phyloP scores from a whole-genome alignment of 2,113 vertebrate genomes.

The Grammomys dolichurus region DNA sequence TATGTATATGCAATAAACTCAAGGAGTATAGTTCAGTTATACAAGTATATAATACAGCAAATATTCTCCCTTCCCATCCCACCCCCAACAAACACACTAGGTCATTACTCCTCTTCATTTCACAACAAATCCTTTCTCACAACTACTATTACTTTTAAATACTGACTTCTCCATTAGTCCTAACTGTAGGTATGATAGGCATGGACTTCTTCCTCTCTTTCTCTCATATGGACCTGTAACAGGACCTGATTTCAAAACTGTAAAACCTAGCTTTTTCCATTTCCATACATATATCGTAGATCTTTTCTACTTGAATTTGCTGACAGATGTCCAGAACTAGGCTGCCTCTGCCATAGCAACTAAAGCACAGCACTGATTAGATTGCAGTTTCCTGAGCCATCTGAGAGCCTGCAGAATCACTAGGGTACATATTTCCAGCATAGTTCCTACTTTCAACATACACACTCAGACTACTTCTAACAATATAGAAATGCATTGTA shows the following conservation, averaged over 20 bases:
- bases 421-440: neutral
- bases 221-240: neutral
- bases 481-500: neutral
- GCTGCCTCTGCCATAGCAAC: neutral
- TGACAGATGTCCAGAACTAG: neutral
- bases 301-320: slow-evolving; percentile 41
- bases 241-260: neutral
- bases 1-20: neutral
- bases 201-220: neutral
- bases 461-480: neutral
- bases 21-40: neutral
- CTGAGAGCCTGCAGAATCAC: neutral
- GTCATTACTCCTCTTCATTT: neutral
- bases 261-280: slow-evolving; percentile 33
- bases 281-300: neutral
- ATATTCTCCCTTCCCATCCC: neutral
- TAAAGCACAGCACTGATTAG: neutral
- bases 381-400: neutral
- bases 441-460: neutral
- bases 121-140: neutral
- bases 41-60: neutral
- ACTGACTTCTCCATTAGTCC: neutral
- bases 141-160: neutral
- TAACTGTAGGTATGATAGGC: neutral
- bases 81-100: too few relatives aligned